Conservation (phyloP, 2,797 vertebrate species). For the Micromesistius poutassou region DNA sequence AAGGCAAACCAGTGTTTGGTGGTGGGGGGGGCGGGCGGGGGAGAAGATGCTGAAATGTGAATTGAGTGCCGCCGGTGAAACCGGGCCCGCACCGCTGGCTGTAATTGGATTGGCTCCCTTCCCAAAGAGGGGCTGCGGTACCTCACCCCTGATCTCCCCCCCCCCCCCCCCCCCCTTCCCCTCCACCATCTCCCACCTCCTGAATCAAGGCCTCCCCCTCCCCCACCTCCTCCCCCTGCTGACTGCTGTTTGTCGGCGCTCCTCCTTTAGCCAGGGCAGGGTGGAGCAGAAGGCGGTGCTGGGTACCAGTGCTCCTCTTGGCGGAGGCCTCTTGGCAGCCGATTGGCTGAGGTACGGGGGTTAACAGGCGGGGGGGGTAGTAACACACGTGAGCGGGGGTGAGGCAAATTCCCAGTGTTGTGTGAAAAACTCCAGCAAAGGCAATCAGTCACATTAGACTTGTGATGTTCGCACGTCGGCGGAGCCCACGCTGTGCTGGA, state of each 20-base stretch:
- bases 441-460: slow-evolving; percentile 19
- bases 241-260: slow-evolving; percentile 61
- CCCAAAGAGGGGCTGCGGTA: slow-evolving; percentile 65
- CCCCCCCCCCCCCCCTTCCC: slow-evolving; percentile 36
- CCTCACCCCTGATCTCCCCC: slow-evolving; percentile 42
- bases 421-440: slow-evolving; percentile 22
- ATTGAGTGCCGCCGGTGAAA: slow-evolving; percentile 73
- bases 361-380: slow-evolving; percentile 46
- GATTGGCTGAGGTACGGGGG: slow-evolving; percentile 57
- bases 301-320: background rate
- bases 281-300: slow-evolving; percentile 43
- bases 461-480: slow-evolving; percentile 9
- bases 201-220: slow-evolving; percentile 12
- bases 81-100: slow-evolving; percentile 72
- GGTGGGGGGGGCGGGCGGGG: slow-evolving; percentile 38
- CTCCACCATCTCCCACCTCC: slow-evolving; percentile 6
- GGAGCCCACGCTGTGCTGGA: background rate
- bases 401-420: slow-evolving; percentile 27
- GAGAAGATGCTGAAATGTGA: slow-evolving; percentile 71
- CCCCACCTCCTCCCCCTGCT: slow-evolving; percentile 50
- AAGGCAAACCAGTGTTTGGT: slow-evolving; percentile 27
- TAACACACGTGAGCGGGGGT: slow-evolving; percentile 39
- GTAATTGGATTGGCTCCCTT: slow-evolving; percentile 85
- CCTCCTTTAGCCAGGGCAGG: slow-evolving; percentile 63
- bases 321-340: slow-evolving; percentile 32